phyloP scores from a whole-genome alignment of 2,888 invertebrate species.

The Megamerina dolium region DNA sequence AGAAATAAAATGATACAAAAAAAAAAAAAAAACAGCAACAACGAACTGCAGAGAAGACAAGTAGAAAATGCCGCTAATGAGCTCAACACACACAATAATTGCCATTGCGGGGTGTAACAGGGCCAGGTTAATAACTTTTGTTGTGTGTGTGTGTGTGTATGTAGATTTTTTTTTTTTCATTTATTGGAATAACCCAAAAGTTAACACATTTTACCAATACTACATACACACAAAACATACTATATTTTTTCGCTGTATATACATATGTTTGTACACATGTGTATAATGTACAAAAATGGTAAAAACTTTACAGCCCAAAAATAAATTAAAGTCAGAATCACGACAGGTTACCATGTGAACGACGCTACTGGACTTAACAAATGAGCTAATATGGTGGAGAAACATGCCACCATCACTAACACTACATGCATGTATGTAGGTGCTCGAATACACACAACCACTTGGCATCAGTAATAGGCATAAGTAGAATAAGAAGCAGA shows the following conservation, averaged over 20 bases:
- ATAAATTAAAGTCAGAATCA: slow-evolving; percentile 26
- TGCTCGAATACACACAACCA: too few species aligned
- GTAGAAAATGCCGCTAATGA: slow-evolving; percentile 25
- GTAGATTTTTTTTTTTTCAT: too few species aligned
- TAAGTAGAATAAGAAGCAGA: background rate
- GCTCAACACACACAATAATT: slow-evolving; percentile 26
- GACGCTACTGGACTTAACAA: slow-evolving; percentile 3
- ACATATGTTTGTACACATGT: too few species aligned
- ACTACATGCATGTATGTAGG: too few species aligned
- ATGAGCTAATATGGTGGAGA: background rate
- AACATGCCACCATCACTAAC: too few species aligned
- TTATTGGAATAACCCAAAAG: too few species aligned
- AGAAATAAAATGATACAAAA: background rate
- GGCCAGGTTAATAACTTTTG: slow-evolving; percentile 15
- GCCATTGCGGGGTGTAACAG: slow-evolving; percentile 7
- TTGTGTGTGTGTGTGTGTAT: too few species aligned
- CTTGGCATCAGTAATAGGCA: too few species aligned
- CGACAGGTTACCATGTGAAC: slow-evolving; percentile 29
- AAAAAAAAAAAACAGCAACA: background rate
- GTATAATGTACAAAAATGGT: too few species aligned
- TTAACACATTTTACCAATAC: too few species aligned
- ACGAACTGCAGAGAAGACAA: background rate
- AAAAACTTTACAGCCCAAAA: slow-evolving; percentile 10
- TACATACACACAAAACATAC: too few species aligned
- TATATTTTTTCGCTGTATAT: too few species aligned